Percentiles rank a stretch among this genome's conserved stretches.
Evolutionary conservation across 2,888 invertebrate genomes (phyloP).

Genomic region (Caenorhabditis sp.): DNA sequence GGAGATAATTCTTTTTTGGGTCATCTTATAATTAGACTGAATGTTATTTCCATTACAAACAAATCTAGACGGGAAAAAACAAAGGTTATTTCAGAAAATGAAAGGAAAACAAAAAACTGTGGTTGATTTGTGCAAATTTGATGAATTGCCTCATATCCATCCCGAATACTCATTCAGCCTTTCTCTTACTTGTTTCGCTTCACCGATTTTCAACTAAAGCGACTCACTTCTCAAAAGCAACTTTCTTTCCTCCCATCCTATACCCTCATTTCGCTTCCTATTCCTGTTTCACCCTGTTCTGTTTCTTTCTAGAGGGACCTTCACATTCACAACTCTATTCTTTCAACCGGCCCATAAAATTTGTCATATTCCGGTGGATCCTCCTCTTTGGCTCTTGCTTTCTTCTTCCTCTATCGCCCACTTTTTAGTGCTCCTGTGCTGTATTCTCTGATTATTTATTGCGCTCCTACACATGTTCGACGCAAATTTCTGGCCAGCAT

Average conservation of each 20-base stretch:
- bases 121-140: slow-evolving; percentile 54
- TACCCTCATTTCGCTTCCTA: slow-evolving; percentile 13
- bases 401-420: neutral
- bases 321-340: slow-evolving; percentile 43
- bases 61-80: too few relatives aligned
- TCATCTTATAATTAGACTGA: too few relatives aligned
- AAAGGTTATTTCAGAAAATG: too few relatives aligned
- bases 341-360: slow-evolving; percentile 48
- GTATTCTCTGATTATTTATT: slow-evolving; percentile 57
- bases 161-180: slow-evolving; percentile 56
- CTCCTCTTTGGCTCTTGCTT: slow-evolving; percentile 5
- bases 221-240: slow-evolving; percentile 59
- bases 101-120: slow-evolving; percentile 18
- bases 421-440: slow-evolving; percentile 55
- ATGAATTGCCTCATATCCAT: slow-evolving; percentile 59
- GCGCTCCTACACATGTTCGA: slow-evolving; percentile 55
- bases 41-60: neutral
- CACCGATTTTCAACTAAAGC: slow-evolving; percentile 60
- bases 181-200: slow-evolving; percentile 62
- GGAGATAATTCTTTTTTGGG: too few relatives aligned
- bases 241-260: slow-evolving; percentile 47
- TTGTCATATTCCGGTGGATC: slow-evolving; percentile 50
- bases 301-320: neutral
- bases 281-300: slow-evolving; percentile 30
- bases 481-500: slow-evolving; percentile 22